phyloP scores from a whole-genome alignment of 64 coral and sea anemone genomes.

The Cladopsammia gracilis region DNA sequence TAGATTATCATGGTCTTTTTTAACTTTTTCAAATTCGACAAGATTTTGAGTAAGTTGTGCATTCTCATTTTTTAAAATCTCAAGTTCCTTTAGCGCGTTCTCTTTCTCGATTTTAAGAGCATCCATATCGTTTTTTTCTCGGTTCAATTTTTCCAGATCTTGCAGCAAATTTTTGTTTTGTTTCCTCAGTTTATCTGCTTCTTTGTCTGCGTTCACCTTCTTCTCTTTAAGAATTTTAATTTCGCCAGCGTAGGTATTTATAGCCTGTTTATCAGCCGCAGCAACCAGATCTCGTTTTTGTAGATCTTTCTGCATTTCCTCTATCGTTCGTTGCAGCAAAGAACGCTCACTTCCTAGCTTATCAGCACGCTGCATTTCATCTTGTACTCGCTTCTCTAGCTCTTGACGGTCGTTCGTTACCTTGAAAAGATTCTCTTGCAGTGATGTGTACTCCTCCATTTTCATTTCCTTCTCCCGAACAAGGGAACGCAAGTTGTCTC shows the following conservation, averaged over 20 bases:
- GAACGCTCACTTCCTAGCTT: background rate
- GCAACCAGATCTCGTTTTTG: background rate
- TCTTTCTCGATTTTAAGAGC: background rate
- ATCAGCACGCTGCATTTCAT: conserved; percentile 30
- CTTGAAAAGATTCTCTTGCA: conserved; percentile 13
- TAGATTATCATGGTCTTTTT: conserved; percentile 5
- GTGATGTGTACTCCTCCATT: background rate
- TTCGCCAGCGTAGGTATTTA: conserved; percentile 10
- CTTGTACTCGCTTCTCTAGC: conserved; percentile 1
- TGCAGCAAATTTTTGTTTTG: conserved; percentile 32
- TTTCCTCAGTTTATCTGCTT: conserved; percentile 26
- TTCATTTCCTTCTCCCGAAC: background rate
- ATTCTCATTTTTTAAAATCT: conserved; percentile 22
- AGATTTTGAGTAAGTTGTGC: background rate
- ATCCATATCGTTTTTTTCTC: conserved; percentile 7
- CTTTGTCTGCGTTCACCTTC: background rate
- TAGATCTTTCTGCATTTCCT: conserved; percentile 24
- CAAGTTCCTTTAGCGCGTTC: background rate
- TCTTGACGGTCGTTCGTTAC: background rate
- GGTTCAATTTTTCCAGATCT: background rate
- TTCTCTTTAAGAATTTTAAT: conserved; percentile 27
- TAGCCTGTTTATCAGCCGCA: conserved; percentile 17
- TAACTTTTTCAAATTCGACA: conserved; percentile 29
- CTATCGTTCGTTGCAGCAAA: background rate
- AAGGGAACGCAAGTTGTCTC: background rate